Conservation (phyloP, 2,113 vertebrate genomes). For the Coreoperca whiteheadi region DNA sequence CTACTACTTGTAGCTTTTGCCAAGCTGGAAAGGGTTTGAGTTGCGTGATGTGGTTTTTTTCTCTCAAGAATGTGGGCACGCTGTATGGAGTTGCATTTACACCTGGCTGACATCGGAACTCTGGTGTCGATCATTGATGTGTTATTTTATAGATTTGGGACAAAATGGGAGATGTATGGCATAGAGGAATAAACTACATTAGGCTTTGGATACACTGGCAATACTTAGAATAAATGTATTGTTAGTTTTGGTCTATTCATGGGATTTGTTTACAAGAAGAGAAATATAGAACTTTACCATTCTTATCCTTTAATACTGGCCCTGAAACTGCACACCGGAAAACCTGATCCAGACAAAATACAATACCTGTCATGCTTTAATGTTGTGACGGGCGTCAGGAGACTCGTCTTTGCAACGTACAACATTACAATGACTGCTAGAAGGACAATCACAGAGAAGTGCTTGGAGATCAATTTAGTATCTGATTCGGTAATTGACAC, state of each 20-base stretch:
- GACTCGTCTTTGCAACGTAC: neutral
- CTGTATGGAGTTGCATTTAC: slow-evolving; percentile 1
- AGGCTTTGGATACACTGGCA: neutral
- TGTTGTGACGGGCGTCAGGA: neutral
- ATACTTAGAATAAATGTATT: neutral
- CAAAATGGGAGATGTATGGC: neutral
- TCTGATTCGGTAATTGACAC: neutral
- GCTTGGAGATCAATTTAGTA: neutral
- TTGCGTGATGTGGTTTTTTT: neutral
- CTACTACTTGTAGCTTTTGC: no score
- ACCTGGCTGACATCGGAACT: neutral
- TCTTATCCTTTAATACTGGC: neutral
- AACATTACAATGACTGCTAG: neutral
- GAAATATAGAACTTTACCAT: neutral
- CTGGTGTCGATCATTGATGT: neutral
- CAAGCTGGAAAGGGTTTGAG: neutral
- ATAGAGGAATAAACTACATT: neutral
- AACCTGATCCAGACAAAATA: neutral
- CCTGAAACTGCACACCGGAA: neutral
- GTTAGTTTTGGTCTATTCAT: neutral
- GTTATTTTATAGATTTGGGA: neutral
- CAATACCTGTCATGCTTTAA: neutral
- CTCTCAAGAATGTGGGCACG: neutral
- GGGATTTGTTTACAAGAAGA: neutral
- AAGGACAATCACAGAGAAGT: neutral